A percentile compares a stretch with the other conserved stretches of the same genome.
phyloP scores from a whole-genome alignment of 2,113 vertebrate species.

The Centropus unirufus region DNA sequence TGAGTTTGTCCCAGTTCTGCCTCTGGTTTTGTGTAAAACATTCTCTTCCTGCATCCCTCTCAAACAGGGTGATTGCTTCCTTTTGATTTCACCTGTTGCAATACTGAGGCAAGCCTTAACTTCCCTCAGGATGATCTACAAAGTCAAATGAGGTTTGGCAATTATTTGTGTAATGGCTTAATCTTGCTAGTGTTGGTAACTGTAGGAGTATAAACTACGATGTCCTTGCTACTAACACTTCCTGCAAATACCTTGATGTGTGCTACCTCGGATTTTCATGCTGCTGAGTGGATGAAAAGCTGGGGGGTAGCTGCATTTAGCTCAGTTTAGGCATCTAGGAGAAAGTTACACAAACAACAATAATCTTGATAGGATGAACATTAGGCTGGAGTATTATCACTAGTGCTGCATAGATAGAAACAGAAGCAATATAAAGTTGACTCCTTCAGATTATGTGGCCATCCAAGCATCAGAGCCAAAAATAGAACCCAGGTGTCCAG shows the following conservation, averaged over 20 bases:
- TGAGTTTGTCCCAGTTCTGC: background rate
- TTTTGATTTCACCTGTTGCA: background rate
- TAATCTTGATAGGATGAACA: background rate
- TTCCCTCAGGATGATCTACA: background rate
- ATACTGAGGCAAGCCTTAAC: background rate
- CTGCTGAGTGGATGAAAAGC: background rate
- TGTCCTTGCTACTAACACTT: background rate
- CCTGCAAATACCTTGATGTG: background rate
- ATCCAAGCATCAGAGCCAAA: background rate
- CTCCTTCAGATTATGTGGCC: background rate
- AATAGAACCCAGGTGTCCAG: background rate
- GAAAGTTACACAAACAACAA: background rate
- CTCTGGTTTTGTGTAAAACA: background rate
- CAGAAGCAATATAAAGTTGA: background rate
- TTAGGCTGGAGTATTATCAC: background rate
- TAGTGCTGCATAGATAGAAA: background rate
- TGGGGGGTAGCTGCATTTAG: background rate
- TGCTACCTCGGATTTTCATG: fast-evolving
- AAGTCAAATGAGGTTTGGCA: background rate
- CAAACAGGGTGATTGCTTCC: background rate
- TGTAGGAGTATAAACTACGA: background rate
- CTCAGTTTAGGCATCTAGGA: background rate
- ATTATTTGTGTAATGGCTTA: background rate
- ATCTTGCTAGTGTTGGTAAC: background rate
- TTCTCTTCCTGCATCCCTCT: background rate